A percentile compares a stretch with the other conserved stretches of the same genome.
Conservation (phyloP, 2,888 invertebrate genomes). For the Tetragonula carbonaria region DNA sequence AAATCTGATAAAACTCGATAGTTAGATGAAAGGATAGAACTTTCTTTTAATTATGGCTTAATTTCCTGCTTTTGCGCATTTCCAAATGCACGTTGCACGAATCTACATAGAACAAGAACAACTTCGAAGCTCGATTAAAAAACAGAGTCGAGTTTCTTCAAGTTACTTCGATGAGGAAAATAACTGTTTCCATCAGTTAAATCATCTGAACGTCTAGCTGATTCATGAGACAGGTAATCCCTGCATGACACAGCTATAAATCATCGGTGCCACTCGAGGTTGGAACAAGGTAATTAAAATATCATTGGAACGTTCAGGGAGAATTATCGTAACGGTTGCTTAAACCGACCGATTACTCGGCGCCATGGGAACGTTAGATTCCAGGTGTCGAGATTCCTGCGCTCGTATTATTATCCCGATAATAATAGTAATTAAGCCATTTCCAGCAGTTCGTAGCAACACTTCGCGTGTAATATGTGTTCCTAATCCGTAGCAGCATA, state of each 20-base stretch:
- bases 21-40: neutral
- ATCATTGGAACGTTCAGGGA: constrained; percentile 43
- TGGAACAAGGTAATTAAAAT: constrained; percentile 45
- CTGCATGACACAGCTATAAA: neutral
- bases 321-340: constrained; percentile 45
- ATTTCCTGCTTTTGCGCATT: no score
- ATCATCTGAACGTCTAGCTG: neutral
- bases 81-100: neutral
- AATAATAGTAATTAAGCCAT: constrained; percentile 67
- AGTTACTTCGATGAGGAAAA: neutral
- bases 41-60: neutral
- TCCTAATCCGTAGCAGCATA: constrained; percentile 73
- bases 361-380: constrained; percentile 57
- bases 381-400: constrained; percentile 60
- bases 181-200: neutral
- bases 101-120: neutral
- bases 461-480: constrained; percentile 69
- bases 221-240: neutral
- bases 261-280: neutral
- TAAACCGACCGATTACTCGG: constrained; percentile 33
- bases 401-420: constrained; percentile 66
- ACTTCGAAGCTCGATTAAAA: neutral
- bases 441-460: constrained; percentile 71
- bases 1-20: neutral
- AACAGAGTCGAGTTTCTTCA: neutral